These are phyloP conservation scores for Hippolais icterina DNA, from an alignment of 2,113 vertebrate genomes.

Conservation along the genomic window DNA sequence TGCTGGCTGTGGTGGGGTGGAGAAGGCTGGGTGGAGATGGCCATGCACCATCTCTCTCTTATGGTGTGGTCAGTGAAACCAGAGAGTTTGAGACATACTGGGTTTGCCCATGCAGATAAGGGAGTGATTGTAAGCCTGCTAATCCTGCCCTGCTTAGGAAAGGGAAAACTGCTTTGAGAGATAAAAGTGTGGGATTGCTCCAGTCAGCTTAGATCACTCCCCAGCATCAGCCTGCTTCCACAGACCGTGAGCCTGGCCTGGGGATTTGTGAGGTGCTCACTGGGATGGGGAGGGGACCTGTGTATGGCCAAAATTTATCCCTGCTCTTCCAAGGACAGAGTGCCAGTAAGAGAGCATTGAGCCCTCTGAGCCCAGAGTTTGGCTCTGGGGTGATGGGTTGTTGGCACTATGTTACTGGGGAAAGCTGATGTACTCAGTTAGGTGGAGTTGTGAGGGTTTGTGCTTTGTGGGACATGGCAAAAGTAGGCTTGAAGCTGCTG, in stretches of 20 bases:
- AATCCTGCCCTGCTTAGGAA: constrained; percentile 55
- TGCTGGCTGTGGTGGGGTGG: background rate
- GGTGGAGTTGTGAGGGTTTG: background rate
- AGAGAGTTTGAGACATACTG: background rate
- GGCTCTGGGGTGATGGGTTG: background rate
- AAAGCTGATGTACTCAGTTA: background rate
- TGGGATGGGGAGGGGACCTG: background rate
- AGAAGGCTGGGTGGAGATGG: background rate
- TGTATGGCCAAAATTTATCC: background rate
- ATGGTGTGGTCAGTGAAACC: rapidly evolving
- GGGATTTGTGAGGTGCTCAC: background rate
- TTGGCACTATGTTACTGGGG: background rate
- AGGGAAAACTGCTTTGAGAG: constrained; percentile 41
- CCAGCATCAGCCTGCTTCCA: background rate
- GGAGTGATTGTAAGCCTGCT: constrained; percentile 45
- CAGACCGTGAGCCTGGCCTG: background rate
- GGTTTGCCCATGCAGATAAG: constrained; percentile 10
- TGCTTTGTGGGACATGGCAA: background rate
- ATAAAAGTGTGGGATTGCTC: constrained; percentile 31
- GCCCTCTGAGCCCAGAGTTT: background rate
- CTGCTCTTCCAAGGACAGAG: background rate
- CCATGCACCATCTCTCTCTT: background rate
- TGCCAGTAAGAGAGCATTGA: background rate
- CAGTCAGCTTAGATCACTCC: background rate
- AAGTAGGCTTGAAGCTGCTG: background rate